These are phyloP conservation scores for Diarsia mendica DNA, from an alignment of 2,888 invertebrate species.

Conservation along the genomic window DNA sequence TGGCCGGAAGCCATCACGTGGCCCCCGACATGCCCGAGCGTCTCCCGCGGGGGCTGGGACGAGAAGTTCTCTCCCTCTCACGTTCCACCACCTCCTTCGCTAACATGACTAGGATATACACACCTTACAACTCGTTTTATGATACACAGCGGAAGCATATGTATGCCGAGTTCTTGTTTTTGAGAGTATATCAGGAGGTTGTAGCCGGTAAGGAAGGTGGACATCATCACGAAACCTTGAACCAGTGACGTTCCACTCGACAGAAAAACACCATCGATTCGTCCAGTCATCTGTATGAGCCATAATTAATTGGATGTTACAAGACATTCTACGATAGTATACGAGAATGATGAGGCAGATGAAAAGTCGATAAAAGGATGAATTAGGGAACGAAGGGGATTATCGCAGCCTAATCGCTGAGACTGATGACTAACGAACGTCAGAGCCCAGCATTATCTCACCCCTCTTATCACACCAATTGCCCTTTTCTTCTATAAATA, in stretches of 20 bases:
- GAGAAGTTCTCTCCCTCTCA: too few relatives aligned
- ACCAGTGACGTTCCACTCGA: constrained; percentile 46
- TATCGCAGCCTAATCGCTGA: too few relatives aligned
- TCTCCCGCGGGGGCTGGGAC: too few relatives aligned
- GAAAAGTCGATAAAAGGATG: neutral
- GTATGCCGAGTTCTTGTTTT: constrained; percentile 34
- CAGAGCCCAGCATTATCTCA: too few relatives aligned
- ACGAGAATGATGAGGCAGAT: neutral
- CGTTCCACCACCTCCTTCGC: too few relatives aligned
- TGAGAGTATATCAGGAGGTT: constrained; percentile 53
- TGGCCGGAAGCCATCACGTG: too few relatives aligned
- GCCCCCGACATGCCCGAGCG: too few relatives aligned
- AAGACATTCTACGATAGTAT: neutral
- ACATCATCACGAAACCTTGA: constrained; percentile 45
- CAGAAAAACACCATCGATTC: constrained; percentile 20
- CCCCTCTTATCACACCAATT: too few relatives aligned
- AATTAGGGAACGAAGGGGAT: neutral
- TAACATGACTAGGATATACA: neutral
- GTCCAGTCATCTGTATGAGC: constrained; percentile 26
- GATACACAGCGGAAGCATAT: constrained; percentile 51
- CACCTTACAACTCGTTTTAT: constrained; percentile 55
- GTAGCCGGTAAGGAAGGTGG: constrained; percentile 57
- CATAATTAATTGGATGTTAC: too few relatives aligned
- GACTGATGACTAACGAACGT: too few relatives aligned
- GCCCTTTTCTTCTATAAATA: too few relatives aligned